Evolutionary conservation across 1,140 invertebrate genomes (phyloP).

Genomic region (Drosophila parabipectinata): DNA sequence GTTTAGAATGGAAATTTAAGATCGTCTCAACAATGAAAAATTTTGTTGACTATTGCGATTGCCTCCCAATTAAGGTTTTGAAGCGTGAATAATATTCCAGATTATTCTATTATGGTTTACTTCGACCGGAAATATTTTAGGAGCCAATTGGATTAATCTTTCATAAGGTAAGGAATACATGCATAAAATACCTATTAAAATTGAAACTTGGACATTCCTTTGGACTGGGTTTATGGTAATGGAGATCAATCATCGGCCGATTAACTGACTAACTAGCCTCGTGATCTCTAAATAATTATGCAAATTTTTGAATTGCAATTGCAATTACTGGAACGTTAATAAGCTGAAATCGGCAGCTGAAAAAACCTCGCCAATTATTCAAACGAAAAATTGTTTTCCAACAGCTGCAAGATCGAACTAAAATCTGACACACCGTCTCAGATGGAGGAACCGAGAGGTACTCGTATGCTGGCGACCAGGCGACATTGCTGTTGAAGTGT

Average conservation of each 20-base stretch:
- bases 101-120: neutral
- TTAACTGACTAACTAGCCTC: conserved; percentile 74
- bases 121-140: conserved; percentile 15
- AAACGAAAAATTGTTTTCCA: conserved; percentile 73
- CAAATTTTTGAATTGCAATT: conserved; percentile 67
- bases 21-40: conserved; percentile 21
- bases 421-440: conserved; percentile 52
- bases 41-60: conserved; percentile 2
- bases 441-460: conserved; percentile 10
- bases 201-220: conserved; percentile 23
- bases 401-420: conserved; percentile 68
- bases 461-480: conserved; percentile 27
- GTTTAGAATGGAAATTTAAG: conserved; percentile 39
- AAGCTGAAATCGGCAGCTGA: conserved; percentile 47
- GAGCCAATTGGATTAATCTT: too few species aligned
- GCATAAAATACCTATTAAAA: too few species aligned
- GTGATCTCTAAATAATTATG: conserved; percentile 82
- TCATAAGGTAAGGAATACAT: too few species aligned
- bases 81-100: conserved; percentile 1
- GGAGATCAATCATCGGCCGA: conserved; percentile 35
- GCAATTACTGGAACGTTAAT: conserved; percentile 77
- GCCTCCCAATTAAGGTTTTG: conserved; percentile 4
- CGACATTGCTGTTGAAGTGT: conserved; percentile 48
- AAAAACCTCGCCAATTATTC: conserved; percentile 70
- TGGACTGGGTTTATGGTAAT: conserved; percentile 44